These are phyloP conservation scores for Clarias platycephalus DNA, from an alignment of 2,797 vertebrate species.

Conservation along the genomic window DNA sequence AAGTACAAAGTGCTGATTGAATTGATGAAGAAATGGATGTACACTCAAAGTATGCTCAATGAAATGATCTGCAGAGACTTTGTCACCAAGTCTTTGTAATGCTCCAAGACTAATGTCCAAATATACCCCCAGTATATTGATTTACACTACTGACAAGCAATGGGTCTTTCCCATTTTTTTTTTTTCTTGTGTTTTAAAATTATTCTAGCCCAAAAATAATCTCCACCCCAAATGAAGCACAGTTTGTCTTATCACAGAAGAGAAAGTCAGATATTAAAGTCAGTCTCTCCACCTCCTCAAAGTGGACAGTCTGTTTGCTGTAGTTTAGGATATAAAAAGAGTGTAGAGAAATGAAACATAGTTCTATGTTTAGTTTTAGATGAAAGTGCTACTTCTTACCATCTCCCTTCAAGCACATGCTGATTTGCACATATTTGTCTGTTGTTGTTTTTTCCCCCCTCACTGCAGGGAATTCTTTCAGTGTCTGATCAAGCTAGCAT, in stretches of 20 bases:
- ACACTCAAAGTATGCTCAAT: not conserved
- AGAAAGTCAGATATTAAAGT: slow-evolving; percentile 24
- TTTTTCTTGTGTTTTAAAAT: not conserved
- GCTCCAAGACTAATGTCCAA: not conserved
- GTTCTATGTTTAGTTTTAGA: slow-evolving; percentile 66
- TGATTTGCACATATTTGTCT: slow-evolving; percentile 58
- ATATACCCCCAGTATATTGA: not conserved
- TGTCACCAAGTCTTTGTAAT: not conserved
- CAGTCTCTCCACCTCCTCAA: slow-evolving; percentile 21
- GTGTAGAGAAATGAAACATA: slow-evolving; percentile 55
- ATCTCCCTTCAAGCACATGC: slow-evolving; percentile 53
- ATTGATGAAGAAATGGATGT: not conserved
- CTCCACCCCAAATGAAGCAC: not conserved
- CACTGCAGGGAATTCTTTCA: slow-evolving; percentile 59
- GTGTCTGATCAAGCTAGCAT: slow-evolving; percentile 48
- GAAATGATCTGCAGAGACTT: slow-evolving; percentile 15
- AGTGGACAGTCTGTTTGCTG: slow-evolving; percentile 57
- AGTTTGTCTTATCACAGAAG: not conserved
- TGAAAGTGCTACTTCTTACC: slow-evolving; percentile 59
- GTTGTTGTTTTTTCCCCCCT: slow-evolving; percentile 4
- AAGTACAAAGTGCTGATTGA: not conserved
- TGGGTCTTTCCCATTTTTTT: not conserved
- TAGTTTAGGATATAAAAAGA: slow-evolving; percentile 45
- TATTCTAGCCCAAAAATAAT: not conserved
- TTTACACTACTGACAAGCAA: not conserved